A percentile compares a stretch with the other conserved stretches of the same genome.
Evolutionary conservation across 2,888 invertebrate species (phyloP).

Genomic region (Eucera pruinosa): DNA sequence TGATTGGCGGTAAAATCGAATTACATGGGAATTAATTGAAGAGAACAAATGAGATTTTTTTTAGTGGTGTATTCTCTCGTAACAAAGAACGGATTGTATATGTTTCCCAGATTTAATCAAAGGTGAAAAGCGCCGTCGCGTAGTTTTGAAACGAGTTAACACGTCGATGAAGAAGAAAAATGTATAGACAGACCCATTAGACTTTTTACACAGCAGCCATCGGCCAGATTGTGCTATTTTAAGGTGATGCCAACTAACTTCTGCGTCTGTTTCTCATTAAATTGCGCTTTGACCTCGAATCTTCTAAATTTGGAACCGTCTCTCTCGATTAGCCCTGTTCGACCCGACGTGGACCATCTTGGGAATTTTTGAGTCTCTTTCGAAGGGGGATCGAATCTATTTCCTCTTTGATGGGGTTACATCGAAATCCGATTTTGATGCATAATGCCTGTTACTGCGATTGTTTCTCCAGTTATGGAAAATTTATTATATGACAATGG

Average conservation of each 20-base stretch:
- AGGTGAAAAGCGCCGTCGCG: conserved; percentile 48
- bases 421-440: too few relatives aligned
- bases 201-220: conserved; percentile 50
- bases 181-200: conserved; percentile 58
- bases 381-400: neutral
- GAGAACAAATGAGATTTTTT: conserved; percentile 21
- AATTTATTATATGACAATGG: too few relatives aligned
- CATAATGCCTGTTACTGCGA: too few relatives aligned
- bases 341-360: conserved; percentile 27
- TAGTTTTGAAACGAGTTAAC: conserved; percentile 55
- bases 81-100: conserved; percentile 20
- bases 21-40: conserved; percentile 24
- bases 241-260: conserved; percentile 80
- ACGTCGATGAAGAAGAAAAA: conserved; percentile 48
- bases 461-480: too few relatives aligned
- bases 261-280: conserved; percentile 84
- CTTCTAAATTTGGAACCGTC: conserved; percentile 83
- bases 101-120: conserved; percentile 46
- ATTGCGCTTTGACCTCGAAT: conserved; percentile 83
- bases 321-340: conserved; percentile 77
- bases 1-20: too few relatives aligned
- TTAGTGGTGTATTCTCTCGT: neutral
- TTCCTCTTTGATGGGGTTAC: neutral
- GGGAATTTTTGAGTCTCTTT: conserved; percentile 19
- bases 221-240: conserved; percentile 78